phyloP scores from a whole-genome alignment of 2,797 vertebrate genomes.

The Tangara arthus region DNA sequence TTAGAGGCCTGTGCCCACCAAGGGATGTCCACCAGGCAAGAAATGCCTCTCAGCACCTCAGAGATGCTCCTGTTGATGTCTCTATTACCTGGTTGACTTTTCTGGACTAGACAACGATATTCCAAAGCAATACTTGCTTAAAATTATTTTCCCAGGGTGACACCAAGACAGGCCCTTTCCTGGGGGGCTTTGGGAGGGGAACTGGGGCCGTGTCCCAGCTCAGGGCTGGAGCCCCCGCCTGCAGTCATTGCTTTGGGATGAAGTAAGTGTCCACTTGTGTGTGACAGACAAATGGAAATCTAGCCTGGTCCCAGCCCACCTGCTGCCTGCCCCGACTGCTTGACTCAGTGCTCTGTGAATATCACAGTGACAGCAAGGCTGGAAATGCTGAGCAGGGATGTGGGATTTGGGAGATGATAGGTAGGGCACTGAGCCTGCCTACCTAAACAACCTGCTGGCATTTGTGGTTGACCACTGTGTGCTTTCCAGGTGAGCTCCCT shows the following conservation, averaged over 20 bases:
- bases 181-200: background rate
- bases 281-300: background rate
- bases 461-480: background rate
- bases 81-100: background rate
- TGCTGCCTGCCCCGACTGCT: background rate
- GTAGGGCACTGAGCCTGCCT: background rate
- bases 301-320: background rate
- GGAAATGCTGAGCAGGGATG: background rate
- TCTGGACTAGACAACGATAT: background rate
- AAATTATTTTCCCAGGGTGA: background rate
- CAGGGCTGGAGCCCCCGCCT: background rate
- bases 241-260: slow-evolving; percentile 13
- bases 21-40: background rate
- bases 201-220: fast-evolving
- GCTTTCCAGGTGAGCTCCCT: background rate
- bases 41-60: background rate
- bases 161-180: background rate
- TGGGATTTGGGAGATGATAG: background rate
- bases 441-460: background rate
- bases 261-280: slow-evolving; percentile 5
- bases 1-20: background rate
- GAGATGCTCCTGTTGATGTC: fast-evolving
- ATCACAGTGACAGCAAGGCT: background rate
- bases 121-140: background rate
- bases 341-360: slow-evolving; percentile 54